phyloP scores from a whole-genome alignment of 2,888 invertebrate species.

The Creontiades dilutus region DNA sequence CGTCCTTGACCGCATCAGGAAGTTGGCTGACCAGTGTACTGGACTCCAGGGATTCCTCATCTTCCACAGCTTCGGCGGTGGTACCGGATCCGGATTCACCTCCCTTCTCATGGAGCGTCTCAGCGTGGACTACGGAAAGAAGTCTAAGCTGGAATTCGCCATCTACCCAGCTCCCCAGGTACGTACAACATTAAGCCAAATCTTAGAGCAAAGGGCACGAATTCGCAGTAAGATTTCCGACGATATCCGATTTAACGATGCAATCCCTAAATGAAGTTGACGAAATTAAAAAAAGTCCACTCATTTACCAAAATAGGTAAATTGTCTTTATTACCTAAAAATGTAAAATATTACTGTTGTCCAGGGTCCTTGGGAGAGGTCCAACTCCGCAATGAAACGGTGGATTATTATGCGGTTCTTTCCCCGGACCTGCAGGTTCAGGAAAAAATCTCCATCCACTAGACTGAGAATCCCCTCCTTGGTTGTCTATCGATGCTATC shows the following conservation, averaged over 20 bases:
- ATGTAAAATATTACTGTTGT: too few relatives aligned
- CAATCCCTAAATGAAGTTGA: too few relatives aligned
- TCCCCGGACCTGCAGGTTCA: background rate
- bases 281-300: too few relatives aligned
- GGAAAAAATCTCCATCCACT: background rate
- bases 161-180: conserved; percentile 94
- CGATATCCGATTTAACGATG: too few relatives aligned
- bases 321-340: too few relatives aligned
- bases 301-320: too few relatives aligned
- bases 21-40: conserved; percentile 81
- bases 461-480: background rate
- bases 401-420: background rate
- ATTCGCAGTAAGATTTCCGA: too few relatives aligned
- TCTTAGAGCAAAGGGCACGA: too few relatives aligned
- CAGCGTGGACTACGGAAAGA: conserved; percentile 84
- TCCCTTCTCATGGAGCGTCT: conserved; percentile 84
- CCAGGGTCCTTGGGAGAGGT: too few relatives aligned
- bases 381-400: background rate
- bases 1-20: conserved; percentile 82
- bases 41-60: conserved; percentile 83
- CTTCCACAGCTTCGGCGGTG: conserved; percentile 83
- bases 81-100: conserved; percentile 84
- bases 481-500: background rate
- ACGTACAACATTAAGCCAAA: too few relatives aligned
- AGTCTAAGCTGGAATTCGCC: conserved; percentile 84